Base-by-base conservation (phyloP, 2,113 vertebrate genomes). In the Columba livia region DNA sequence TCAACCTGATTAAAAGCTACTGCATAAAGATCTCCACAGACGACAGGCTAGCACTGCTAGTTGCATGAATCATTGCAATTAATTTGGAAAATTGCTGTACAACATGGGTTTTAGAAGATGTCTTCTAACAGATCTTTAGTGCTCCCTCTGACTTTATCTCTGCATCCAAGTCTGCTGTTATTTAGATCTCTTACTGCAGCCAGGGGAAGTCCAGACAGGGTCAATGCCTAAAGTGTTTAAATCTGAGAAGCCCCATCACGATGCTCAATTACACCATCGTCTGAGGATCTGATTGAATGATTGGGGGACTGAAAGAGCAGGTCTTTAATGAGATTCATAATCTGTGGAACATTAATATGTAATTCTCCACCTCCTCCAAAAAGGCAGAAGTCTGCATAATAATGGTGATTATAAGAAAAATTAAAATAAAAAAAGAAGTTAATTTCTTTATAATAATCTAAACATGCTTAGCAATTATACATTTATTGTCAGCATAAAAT, bases 11-110 rank as follows among this genome's bases (percentile, higher is more conserved):
- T 79, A 89, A 88, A 93, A 93, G 69, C 65, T 85, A 61, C 44
- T 31, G 34, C 31, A 17, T 54, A 23, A 57, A 82, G 50, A 0
- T 0, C 61, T 81, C 73, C n/a, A 18, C 0, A 0, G 72, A 83
- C 79, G 57, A 42, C 50, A 85, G 70, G 40, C 54, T 26, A 83
- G 47, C 51, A 24, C 66, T 70, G 81, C 50, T 70, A 15, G n/a
- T 67, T 80, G 66, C 79, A 53, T 74, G 71, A 91, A 83, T 83
- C 79, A 42, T 57, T 91, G 64, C 72, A 58, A 80, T 91, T 80
- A 93, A 82, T 93, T 93, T 80, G 67, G 71, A 94, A 77, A 93
- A 88, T 31, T 83, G 79, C 64, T 79, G 24, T 62, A 70, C 19
- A 38, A n/a, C 14, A 29, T 2, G 5, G 64, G 26, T 64, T 83